Conservation (phyloP, 2,113 vertebrate genomes). For the Oriolus oriolus region DNA sequence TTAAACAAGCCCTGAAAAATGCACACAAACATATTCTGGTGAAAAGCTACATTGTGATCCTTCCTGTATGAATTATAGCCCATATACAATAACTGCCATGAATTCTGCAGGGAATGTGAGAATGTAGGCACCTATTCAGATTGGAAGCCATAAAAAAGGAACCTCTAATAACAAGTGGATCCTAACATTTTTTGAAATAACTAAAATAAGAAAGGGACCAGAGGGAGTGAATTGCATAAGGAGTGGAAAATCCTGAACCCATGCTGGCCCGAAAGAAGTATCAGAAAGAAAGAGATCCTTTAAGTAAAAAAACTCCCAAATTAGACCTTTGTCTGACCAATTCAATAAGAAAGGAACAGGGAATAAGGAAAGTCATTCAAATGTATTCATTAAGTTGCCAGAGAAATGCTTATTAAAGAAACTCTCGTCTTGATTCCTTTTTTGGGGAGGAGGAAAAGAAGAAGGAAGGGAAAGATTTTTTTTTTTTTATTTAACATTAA, state of each 20-base stretch:
- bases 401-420: slow-evolving; percentile 57
- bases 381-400: slow-evolving; percentile 52
- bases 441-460: background rate
- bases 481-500: slow-evolving; percentile 3
- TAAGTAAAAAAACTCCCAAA: slow-evolving; percentile 50
- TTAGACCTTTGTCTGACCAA: slow-evolving; percentile 57
- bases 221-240: slow-evolving; percentile 30
- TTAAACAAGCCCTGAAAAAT: background rate
- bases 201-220: slow-evolving; percentile 41
- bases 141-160: slow-evolving; percentile 17
- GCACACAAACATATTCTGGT: background rate
- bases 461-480: background rate
- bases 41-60: background rate
- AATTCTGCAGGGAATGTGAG: slow-evolving; percentile 20
- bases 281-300: slow-evolving; percentile 58
- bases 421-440: slow-evolving; percentile 32
- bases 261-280: slow-evolving; percentile 32
- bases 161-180: slow-evolving; percentile 25
- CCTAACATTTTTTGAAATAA: slow-evolving; percentile 30
- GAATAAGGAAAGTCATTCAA: slow-evolving; percentile 57
- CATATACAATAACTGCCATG: background rate
- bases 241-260: slow-evolving; percentile 52
- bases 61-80: background rate
- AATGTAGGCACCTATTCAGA: slow-evolving; percentile 30
- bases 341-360: slow-evolving; percentile 51